phyloP scores from a whole-genome alignment of 2,113 vertebrate genomes.

The Rhagologus leucostigma region DNA sequence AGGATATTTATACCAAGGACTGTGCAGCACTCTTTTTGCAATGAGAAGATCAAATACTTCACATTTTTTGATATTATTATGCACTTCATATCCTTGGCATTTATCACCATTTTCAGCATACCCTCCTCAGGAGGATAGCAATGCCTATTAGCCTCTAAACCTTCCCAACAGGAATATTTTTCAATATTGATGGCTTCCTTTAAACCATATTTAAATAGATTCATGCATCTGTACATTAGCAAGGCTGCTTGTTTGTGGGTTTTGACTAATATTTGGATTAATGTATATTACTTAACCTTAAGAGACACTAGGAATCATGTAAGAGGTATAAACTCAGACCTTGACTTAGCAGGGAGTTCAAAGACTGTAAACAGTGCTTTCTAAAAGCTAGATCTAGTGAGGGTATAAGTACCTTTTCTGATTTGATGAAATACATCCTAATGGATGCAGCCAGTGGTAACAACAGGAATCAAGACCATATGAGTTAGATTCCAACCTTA shows the following conservation, averaged over 20 bases:
- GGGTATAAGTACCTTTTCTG: not conserved
- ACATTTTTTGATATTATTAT: not conserved
- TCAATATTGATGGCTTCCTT: not conserved
- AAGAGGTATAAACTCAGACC: not conserved
- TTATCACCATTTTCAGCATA: slow-evolving; percentile 7
- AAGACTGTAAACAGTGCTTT: not conserved
- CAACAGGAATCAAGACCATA: not conserved
- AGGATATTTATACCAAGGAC: not conserved
- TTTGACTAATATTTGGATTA: not conserved
- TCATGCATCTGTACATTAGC: not conserved
- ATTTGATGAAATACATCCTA: not conserved
- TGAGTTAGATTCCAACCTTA: not conserved
- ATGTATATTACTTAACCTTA: not conserved
- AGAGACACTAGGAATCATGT: not conserved
- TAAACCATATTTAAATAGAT: not conserved
- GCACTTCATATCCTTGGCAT: not conserved
- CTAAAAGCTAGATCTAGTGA: not conserved
- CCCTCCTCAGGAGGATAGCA: not conserved
- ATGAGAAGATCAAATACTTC: not conserved
- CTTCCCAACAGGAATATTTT: not conserved
- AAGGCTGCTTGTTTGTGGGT: fast-evolving
- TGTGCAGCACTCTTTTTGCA: not conserved
- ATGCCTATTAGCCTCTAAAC: not conserved
- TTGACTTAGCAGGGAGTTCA: not conserved
- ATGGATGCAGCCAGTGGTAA: not conserved